These are phyloP conservation scores for Chrysogorgia sp. DNA, from an alignment of 92 coral and sea anemone species.

Conservation along the genomic window DNA sequence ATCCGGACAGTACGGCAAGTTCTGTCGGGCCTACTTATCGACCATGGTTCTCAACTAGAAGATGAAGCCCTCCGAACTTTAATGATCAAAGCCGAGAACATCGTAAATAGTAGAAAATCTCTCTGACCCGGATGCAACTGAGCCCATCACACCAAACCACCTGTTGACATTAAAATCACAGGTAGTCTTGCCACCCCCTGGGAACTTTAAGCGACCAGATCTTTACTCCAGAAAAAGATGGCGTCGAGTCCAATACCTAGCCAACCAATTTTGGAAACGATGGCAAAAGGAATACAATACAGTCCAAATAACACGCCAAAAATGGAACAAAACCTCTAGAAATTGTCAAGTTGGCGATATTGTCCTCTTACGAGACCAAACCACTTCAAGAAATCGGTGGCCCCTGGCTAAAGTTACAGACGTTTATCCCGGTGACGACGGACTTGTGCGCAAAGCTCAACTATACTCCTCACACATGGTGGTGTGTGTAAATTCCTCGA, in stretches of 20 bases:
- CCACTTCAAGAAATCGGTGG: conserved; percentile 59
- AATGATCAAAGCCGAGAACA: conserved; percentile 51
- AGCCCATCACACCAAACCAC: conserved; percentile 59
- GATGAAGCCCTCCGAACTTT: conserved; percentile 45
- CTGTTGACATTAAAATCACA: conserved; percentile 37
- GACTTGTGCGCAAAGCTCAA: conserved; percentile 59
- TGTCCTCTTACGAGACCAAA: conserved; percentile 53
- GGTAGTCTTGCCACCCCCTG: conserved; percentile 53
- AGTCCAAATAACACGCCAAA: conserved; percentile 50
- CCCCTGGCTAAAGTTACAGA: conserved; percentile 60
- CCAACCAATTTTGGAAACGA: conserved; percentile 64
- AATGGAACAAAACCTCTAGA: conserved; percentile 50
- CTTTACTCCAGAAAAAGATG: conserved; percentile 53
- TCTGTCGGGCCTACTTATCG: conserved; percentile 15
- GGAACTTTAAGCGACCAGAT: conserved; percentile 46
- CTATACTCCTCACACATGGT: too few species aligned
- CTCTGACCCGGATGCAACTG: conserved; percentile 33
- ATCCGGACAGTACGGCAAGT: conserved; percentile 50
- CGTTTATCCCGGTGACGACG: conserved; percentile 58
- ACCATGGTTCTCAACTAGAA: conserved; percentile 47
- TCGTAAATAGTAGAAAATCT: conserved; percentile 52
- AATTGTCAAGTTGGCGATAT: conserved; percentile 60
- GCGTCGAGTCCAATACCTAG: conserved; percentile 55
- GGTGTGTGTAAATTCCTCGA: too few species aligned
- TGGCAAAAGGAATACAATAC: conserved; percentile 58